These are phyloP conservation scores for Hydra vulgaris DNA, from an alignment of 30 jellyfish, hydroid and myxozoan genomes.

Conservation along the genomic window DNA sequence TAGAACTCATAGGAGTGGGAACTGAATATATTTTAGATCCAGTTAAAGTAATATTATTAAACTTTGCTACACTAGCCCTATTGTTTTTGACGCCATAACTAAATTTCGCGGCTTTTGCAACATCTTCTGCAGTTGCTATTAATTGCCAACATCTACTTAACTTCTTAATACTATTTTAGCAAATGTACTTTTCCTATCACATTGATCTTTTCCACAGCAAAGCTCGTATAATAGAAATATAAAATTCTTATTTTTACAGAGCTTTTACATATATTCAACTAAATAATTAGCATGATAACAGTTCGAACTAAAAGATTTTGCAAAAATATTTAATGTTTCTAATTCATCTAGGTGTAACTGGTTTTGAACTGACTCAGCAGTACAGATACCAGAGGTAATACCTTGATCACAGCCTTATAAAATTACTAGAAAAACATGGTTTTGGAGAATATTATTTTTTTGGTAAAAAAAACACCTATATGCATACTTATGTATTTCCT, in stretches of 20 bases:
- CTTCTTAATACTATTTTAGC: too few relatives aligned
- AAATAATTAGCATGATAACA: conserved; percentile 1
- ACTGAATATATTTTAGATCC: not conserved
- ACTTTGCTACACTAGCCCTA: conserved; percentile 1
- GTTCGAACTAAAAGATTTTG: not conserved
- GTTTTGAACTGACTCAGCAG: not conserved
- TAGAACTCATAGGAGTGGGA: conserved; percentile 5
- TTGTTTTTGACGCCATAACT: not conserved
- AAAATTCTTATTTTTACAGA: not conserved
- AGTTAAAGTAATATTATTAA: not conserved
- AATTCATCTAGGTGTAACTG: conserved; percentile 1
- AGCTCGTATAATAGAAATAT: not conserved
- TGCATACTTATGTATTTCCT: not conserved
- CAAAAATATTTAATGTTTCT: not conserved
- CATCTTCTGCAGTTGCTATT: too few relatives aligned
- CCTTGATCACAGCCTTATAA: conserved; percentile 12
- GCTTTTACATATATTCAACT: not conserved
- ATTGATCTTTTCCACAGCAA: too few relatives aligned
- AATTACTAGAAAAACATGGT: not conserved
- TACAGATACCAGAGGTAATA: not conserved
- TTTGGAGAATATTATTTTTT: not conserved
- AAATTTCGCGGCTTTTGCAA: not conserved
- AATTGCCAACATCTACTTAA: conserved; percentile 1
- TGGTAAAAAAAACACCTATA: too few relatives aligned
- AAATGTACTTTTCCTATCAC: too few relatives aligned